Percentiles rank a stretch among this genome's conserved stretches.
These are phyloP conservation scores for Crypturellus tataupa DNA, from an alignment of 2,797 vertebrate genomes.

Conservation along the genomic window DNA sequence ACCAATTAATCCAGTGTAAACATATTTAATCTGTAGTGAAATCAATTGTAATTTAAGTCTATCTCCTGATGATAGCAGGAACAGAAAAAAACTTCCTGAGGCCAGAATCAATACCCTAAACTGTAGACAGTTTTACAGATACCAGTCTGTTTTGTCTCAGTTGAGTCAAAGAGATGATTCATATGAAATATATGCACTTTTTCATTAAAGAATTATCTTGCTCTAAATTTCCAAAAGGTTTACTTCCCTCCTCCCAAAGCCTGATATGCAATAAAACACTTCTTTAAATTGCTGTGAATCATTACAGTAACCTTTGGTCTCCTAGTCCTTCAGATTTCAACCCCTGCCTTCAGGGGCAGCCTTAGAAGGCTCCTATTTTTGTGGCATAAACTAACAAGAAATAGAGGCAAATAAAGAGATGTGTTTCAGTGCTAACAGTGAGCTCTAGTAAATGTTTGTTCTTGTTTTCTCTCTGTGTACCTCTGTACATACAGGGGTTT, in stretches of 20 bases:
- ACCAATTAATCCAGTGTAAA: not conserved
- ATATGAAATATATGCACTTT: not conserved
- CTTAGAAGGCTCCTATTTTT: not conserved
- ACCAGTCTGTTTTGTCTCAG: not conserved
- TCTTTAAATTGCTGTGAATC: not conserved
- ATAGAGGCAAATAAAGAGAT: not conserved
- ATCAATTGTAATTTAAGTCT: conserved; percentile 17
- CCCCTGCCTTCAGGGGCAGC: not conserved
- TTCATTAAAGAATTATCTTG: not conserved
- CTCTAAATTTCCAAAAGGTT: conserved; percentile 15
- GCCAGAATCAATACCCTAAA: not conserved
- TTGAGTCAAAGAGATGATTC: not conserved
- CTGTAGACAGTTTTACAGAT: not conserved
- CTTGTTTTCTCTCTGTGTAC: not conserved
- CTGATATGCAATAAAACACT: not conserved
- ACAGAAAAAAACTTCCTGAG: not conserved
- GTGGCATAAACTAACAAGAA: not conserved
- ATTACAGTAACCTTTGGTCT: not conserved
- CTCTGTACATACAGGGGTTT: not conserved
- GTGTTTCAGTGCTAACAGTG: not conserved
- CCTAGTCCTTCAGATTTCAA: not conserved
- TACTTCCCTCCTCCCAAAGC: not conserved
- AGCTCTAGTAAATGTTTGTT: not conserved
- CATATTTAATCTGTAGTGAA: conserved; percentile 19
- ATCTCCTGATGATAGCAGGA: not conserved